Conservation (phyloP, 2,113 vertebrate genomes). For the Pelecanus crispus region DNA sequence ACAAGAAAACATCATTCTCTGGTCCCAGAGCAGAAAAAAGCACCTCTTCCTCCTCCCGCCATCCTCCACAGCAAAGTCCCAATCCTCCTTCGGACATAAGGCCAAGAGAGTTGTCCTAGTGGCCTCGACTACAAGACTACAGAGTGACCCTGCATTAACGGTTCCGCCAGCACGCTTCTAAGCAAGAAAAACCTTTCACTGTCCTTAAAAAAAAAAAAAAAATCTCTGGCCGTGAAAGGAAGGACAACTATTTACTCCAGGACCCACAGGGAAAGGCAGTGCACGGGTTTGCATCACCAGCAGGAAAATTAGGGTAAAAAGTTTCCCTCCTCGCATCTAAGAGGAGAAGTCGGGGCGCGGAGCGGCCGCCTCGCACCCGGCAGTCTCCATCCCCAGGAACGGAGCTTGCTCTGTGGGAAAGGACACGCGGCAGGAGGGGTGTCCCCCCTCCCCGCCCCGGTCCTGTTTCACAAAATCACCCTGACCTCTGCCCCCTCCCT, state of each 20-base stretch:
- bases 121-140: neutral
- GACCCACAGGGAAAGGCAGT: fast-evolving
- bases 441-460: neutral
- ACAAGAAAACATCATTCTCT: neutral
- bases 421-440: neutral
- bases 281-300: neutral
- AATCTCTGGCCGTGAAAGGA: neutral
- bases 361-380: neutral
- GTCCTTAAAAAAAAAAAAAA: neutral
- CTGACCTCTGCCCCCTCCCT: neutral
- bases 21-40: neutral
- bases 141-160: neutral
- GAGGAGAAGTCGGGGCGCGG: neutral
- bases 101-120: neutral
- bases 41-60: neutral
- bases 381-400: neutral
- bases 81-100: neutral
- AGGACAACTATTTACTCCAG: neutral
- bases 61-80: neutral
- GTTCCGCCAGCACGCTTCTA: neutral
- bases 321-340: neutral
- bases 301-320: neutral
- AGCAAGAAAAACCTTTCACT: neutral
- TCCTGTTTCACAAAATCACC: neutral
- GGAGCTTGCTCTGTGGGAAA: neutral